Evolutionary conservation across 2,113 vertebrate genomes (phyloP).

Genomic region (Acanthisitta chloris): DNA sequence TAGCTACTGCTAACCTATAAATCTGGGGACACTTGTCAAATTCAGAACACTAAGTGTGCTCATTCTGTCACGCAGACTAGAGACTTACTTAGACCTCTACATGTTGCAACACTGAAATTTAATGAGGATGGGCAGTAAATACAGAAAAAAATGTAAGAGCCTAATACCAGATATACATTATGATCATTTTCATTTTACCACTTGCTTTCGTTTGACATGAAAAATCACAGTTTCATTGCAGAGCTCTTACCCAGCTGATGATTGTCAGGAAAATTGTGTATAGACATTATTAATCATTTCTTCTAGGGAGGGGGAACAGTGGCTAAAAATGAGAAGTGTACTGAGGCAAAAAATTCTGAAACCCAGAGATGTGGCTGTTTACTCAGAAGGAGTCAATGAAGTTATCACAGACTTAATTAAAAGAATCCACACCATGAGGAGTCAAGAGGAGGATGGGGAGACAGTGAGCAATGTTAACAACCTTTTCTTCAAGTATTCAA

Average conservation of each 20-base stretch:
- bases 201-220: background rate
- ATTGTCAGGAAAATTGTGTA: background rate
- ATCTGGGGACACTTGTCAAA: background rate
- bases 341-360: constrained; percentile 90
- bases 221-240: background rate
- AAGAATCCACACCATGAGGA: constrained; percentile 77
- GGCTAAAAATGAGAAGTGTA: constrained; percentile 90
- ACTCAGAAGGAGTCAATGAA: constrained; percentile 83
- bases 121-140: background rate
- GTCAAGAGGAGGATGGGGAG: constrained; percentile 73
- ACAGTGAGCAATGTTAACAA: constrained; percentile 86
- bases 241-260: background rate
- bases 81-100: background rate
- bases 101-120: background rate
- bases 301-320: constrained; percentile 86
- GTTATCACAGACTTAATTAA: constrained; percentile 86
- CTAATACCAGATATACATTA: background rate
- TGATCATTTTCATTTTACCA: background rate
- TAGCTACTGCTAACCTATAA: background rate
- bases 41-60: background rate
- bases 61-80: background rate
- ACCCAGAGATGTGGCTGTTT: constrained; percentile 84
- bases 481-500: constrained; percentile 93
- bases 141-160: background rate
- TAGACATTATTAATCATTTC: constrained; percentile 16